phyloP scores from a whole-genome alignment of 1,140 invertebrate species.

The Bradynema listronoti region DNA sequence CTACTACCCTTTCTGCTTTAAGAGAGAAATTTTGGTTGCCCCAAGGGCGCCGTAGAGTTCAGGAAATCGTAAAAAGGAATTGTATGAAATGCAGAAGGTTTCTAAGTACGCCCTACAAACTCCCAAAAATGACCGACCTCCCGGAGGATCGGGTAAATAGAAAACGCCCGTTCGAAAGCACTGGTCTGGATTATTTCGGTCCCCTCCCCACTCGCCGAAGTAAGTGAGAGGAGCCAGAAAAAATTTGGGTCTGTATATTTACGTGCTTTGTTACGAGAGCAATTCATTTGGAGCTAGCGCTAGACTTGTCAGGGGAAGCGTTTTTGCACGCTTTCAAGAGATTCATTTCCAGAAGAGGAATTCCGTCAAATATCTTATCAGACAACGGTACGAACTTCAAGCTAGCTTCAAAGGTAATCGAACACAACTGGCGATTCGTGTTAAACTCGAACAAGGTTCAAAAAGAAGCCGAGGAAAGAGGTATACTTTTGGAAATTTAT shows the following conservation, averaged over 20 bases:
- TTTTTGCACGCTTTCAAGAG: slow-evolving; percentile 48
- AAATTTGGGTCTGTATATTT: slow-evolving; percentile 58
- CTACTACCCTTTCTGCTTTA: slow-evolving; percentile 1
- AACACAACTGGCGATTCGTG: background rate
- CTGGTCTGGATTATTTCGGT: slow-evolving; percentile 15
- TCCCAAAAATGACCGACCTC: slow-evolving; percentile 11
- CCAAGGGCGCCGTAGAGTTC: background rate
- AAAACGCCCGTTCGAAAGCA: background rate
- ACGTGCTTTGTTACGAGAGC: slow-evolving; percentile 59
- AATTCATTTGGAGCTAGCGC: slow-evolving; percentile 59
- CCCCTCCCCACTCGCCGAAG: background rate
- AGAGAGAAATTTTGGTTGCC: slow-evolving; percentile 10
- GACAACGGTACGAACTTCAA: slow-evolving; percentile 59
- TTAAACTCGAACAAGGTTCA: background rate
- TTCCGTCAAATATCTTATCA: slow-evolving; percentile 46
- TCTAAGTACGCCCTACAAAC: background rate
- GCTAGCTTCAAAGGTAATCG: slow-evolving; percentile 44
- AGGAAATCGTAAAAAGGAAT: background rate
- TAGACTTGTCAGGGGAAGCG: slow-evolving; percentile 45
- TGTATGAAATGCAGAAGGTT: background rate
- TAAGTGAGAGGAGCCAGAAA: slow-evolving; percentile 13
- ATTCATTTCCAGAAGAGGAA: slow-evolving; percentile 55
- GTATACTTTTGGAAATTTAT: slow-evolving; percentile 56
- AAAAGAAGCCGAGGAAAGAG: slow-evolving; percentile 42
- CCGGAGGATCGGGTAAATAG: slow-evolving; percentile 1